phyloP scores from a whole-genome alignment of 2,797 vertebrate species.

The Bryconaethiops microstoma region DNA sequence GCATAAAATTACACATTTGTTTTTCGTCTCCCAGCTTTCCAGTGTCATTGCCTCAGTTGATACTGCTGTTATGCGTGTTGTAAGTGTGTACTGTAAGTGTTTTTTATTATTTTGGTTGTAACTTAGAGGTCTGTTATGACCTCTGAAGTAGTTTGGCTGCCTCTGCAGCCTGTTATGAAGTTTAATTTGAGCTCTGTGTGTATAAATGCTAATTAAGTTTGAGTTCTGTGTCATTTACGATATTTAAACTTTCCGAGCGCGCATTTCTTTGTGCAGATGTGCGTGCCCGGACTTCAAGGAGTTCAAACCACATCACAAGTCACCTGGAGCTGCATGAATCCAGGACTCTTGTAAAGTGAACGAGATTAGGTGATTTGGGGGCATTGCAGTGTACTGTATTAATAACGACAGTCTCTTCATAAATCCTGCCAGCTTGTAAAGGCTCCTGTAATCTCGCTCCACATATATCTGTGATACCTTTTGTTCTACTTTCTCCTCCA shows the following conservation, averaged over 20 bases:
- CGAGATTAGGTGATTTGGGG: neutral
- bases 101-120: slow-evolving; percentile 49
- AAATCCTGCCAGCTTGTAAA: slow-evolving; percentile 15
- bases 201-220: neutral
- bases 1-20: neutral
- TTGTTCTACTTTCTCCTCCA: neutral
- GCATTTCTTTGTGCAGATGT: slow-evolving; percentile 23
- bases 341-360: slow-evolving; percentile 15
- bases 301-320: neutral
- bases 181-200: neutral
- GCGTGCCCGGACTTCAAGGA: slow-evolving; percentile 13
- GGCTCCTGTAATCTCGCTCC: neutral
- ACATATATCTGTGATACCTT: neutral
- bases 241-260: neutral
- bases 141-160: slow-evolving; percentile 34
- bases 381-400: neutral
- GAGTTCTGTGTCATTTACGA: slow-evolving; percentile 34
- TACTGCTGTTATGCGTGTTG: slow-evolving; percentile 10
- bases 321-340: neutral
- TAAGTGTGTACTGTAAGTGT: slow-evolving; percentile 20
- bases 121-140: slow-evolving; percentile 7
- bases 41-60: slow-evolving; percentile 66
- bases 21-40: slow-evolving; percentile 37
- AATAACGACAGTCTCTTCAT: neutral
- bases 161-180: neutral